phyloP scores from a whole-genome alignment of 2,888 invertebrate genomes.

The Aromia moschata region DNA sequence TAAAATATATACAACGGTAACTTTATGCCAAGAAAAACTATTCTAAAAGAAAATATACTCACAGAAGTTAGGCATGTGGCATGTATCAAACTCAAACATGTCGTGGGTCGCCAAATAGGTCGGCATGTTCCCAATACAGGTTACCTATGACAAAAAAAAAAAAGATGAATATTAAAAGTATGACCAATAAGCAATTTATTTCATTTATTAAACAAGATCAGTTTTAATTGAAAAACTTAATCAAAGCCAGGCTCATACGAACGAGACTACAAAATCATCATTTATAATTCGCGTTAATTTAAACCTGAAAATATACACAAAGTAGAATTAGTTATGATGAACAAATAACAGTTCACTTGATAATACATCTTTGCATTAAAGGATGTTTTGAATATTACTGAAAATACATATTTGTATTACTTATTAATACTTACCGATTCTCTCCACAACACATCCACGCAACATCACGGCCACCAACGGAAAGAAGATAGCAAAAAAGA shows the following conservation, averaged over 20 bases:
- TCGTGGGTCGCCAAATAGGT: neutral
- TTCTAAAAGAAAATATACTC: too few species aligned
- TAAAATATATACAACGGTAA: too few species aligned
- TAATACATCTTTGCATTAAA: neutral
- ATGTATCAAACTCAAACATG: too few species aligned
- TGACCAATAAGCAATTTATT: neutral
- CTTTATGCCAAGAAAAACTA: too few species aligned
- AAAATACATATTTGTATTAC: neutral
- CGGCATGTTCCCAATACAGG: neutral
- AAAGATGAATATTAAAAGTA: neutral
- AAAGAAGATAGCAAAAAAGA: neutral
- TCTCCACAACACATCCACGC: neutral
- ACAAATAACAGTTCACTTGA: too few species aligned
- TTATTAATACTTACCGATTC: too few species aligned
- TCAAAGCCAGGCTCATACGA: conserved; percentile 42
- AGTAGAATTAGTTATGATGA: neutral
- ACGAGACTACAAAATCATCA: conserved; percentile 43
- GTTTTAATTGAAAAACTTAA: conserved; percentile 21
- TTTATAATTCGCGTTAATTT: neutral
- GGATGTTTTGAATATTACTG: neutral
- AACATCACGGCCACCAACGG: neutral
- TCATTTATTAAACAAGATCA: neutral
- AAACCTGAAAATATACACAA: neutral
- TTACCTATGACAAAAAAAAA: neutral
- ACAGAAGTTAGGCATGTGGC: too few species aligned